Evolutionary conservation across 1,140 invertebrate genomes (phyloP).

Genomic region (Bombus fervidus): DNA sequence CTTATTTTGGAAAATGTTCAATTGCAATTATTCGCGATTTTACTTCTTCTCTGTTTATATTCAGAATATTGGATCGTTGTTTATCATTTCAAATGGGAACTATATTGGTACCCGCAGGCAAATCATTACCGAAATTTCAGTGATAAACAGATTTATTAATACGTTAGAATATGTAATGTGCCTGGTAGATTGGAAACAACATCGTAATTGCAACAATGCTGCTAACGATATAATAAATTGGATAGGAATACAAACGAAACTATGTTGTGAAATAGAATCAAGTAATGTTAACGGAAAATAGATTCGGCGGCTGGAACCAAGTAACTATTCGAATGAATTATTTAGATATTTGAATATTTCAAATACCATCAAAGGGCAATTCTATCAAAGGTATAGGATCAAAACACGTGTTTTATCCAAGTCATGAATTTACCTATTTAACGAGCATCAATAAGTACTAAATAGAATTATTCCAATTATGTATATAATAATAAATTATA

Average conservation of each 20-base stretch:
- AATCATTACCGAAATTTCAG: neutral
- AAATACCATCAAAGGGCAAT: neutral
- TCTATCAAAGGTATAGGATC: no score
- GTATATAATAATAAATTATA: no score
- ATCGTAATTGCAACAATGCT: neutral
- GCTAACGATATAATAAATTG: slow-evolving; percentile 14
- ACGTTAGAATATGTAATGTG: neutral
- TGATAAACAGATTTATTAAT: neutral
- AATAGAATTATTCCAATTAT: no score
- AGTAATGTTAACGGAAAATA: neutral
- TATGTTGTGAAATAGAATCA: neutral
- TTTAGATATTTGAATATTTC: neutral
- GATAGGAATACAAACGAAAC: neutral
- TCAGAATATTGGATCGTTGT: neutral
- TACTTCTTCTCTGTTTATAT: neutral
- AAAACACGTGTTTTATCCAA: no score
- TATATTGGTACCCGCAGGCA: neutral
- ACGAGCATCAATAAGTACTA: no score
- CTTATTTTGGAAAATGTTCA: no score
- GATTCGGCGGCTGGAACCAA: neutral
- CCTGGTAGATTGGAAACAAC: neutral
- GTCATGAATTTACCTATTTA: no score
- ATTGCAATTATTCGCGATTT: neutral
- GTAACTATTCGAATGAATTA: neutral
- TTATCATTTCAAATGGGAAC: neutral